These are phyloP conservation scores for Microctenopoma lineatum DNA, from an alignment of 2,797 vertebrate genomes.

Conservation along the genomic window DNA sequence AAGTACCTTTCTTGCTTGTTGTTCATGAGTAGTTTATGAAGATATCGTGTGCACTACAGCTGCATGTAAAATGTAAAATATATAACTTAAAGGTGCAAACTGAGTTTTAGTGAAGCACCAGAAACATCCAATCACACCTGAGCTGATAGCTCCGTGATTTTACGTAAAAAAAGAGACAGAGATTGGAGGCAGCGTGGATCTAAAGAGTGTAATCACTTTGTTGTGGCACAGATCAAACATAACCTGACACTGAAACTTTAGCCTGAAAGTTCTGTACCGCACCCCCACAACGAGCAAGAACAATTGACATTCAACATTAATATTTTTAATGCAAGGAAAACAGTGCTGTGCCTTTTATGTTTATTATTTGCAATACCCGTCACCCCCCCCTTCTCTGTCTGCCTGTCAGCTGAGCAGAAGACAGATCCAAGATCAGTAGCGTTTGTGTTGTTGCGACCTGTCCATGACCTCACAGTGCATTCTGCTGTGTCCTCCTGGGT, in stretches of 20 bases:
- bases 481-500: constrained; percentile 65
- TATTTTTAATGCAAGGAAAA: constrained; percentile 9
- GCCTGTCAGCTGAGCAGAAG: constrained; percentile 64
- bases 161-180: neutral
- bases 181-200: neutral
- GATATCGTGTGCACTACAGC: too few species aligned
- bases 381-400: constrained; percentile 14
- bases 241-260: constrained; percentile 27
- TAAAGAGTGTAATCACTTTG: constrained; percentile 7
- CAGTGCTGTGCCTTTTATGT: neutral
- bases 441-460: constrained; percentile 74
- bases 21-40: too few species aligned
- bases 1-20: too few species aligned
- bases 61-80: neutral
- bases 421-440: constrained; percentile 63
- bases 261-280: constrained; percentile 15
- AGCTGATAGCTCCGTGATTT: neutral
- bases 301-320: neutral
- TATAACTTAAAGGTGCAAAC: neutral
- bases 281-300: constrained; percentile 1
- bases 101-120: too few species aligned
- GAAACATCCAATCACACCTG: too few species aligned
- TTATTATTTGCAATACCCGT: constrained; percentile 28
- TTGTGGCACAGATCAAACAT: constrained; percentile 23
- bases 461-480: constrained; percentile 75